A percentile compares a stretch with the other conserved stretches of the same genome.
Evolutionary conservation across 2,888 invertebrate genomes (phyloP).

Genomic region (Scrobipalpa costella): DNA sequence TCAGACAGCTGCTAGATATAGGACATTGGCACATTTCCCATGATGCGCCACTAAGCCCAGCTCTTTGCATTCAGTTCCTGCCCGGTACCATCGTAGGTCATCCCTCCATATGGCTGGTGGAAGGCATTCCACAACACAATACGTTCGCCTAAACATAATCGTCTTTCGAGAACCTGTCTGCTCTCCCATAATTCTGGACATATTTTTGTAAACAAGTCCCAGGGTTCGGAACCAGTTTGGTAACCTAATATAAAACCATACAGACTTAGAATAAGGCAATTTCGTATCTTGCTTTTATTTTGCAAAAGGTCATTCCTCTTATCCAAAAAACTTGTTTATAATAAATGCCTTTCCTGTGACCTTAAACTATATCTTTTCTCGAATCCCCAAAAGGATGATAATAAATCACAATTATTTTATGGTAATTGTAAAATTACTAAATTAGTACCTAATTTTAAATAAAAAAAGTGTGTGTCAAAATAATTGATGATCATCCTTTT

Average conservation of each 20-base stretch:
- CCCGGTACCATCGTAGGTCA: no score
- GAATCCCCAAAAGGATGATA: neutral
- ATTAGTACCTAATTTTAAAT: neutral
- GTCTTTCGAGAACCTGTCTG: no score
- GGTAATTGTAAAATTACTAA: neutral
- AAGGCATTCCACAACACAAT: no score
- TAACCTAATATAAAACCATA: slow-evolving; percentile 8
- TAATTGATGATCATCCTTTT: neutral
- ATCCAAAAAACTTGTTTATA: neutral
- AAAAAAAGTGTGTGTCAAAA: neutral
- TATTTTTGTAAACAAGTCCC: slow-evolving; percentile 1
- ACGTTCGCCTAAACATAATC: no score
- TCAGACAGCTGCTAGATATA: no score
- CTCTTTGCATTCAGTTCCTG: no score
- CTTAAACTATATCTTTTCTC: neutral
- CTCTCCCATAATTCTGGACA: neutral
- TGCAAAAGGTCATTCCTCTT: neutral
- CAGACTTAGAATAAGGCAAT: neutral
- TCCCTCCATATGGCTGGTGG: no score
- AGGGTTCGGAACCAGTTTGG: neutral
- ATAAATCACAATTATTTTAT: slow-evolving; percentile 5
- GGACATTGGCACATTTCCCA: no score
- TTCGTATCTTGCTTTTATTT: slow-evolving; percentile 3
- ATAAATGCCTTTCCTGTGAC: slow-evolving; percentile 9
- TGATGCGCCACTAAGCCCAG: no score